Evolutionary conservation across 2,888 invertebrate species (phyloP), one percentile per base, ranked within the genome.

Genomic region (Hyles lineata): DNA sequence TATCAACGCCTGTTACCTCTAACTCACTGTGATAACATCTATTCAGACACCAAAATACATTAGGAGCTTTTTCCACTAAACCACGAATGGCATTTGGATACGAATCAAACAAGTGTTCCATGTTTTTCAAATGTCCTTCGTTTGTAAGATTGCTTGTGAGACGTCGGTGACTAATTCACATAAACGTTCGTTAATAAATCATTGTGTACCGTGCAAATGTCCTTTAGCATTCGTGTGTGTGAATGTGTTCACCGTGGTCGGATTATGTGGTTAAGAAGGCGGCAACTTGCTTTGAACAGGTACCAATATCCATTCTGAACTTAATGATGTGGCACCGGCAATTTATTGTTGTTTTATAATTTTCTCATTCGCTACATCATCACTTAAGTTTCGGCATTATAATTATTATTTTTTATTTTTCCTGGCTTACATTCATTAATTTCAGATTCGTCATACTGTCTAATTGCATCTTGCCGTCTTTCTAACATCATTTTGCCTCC

Each of bases 381-480:
- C 86, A 84, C 80, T 84, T 87, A 79, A 88, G 83, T 90, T 88
- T 85, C 87, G 87, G 78, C 86, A 83, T 78, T 83, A 75, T 75
- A 83, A 81, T 90, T 89, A 82, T 89, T 88, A 89, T 79, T 89
- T 89, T 84, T 90, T 79, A 85, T 91, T 55, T n/a, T 90, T 90
- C 83, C 84, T 89, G 82, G 90, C 89, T 90, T 90, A 85, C 85
- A 87, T 87, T 86, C 89, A 90, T 92, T 90, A 85, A 89, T 94
- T 92, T 93, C 86, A 90, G 90, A 90, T 82, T 85, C 90, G 89
- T 90, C 89, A 83, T 84, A 87, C 86, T 88, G 82, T 90, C 87
- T 90, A 88, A 91, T 91, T 90, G 93, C 94, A 94, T 92, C 92
- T 94, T 94, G 94, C 94, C 94, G 94, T 94, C 94, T 94, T 93